A percentile compares a stretch with the other conserved stretches of the same genome.
phyloP scores from a whole-genome alignment of 2,797 vertebrate genomes.

The Cygnus olor region DNA sequence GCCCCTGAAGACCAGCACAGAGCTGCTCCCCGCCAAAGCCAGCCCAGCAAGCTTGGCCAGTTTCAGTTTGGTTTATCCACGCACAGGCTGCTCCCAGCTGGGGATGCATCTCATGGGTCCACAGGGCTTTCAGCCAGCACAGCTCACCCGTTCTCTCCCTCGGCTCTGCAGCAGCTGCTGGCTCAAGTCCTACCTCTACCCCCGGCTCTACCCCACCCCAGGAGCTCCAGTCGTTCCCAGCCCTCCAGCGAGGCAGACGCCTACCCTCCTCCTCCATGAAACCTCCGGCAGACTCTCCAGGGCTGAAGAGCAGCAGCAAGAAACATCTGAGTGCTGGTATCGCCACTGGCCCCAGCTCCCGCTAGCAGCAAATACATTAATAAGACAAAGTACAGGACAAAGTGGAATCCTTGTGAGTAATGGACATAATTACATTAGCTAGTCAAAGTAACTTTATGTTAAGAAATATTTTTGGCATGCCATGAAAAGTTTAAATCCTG shows the following conservation, averaged over 20 bases:
- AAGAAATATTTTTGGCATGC: slow-evolving; percentile 72
- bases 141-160: neutral
- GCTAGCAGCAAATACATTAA: slow-evolving; percentile 20
- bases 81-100: neutral
- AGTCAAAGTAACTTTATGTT: slow-evolving; percentile 69
- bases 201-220: neutral
- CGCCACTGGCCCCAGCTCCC: neutral
- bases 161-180: neutral
- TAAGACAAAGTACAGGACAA: slow-evolving; percentile 62
- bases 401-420: slow-evolving; percentile 68
- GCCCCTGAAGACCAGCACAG: neutral
- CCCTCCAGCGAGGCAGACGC: neutral
- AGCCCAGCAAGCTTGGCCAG: neutral
- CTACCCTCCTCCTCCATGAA: neutral
- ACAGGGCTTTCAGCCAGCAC: neutral
- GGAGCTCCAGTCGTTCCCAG: neutral
- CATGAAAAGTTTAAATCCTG: slow-evolving; percentile 70
- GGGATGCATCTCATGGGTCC: neutral
- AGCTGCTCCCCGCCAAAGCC: neutral
- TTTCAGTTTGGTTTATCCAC: neutral
- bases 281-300: neutral
- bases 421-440: slow-evolving; percentile 75
- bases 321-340: neutral
- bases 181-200: neutral
- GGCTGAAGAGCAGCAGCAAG: neutral